A percentile compares a stretch with the other conserved stretches of the same genome.
Evolutionary conservation across 30 jellyfish, hydroid and myxozoan species (phyloP).

Genomic region (Mastigias papua): DNA sequence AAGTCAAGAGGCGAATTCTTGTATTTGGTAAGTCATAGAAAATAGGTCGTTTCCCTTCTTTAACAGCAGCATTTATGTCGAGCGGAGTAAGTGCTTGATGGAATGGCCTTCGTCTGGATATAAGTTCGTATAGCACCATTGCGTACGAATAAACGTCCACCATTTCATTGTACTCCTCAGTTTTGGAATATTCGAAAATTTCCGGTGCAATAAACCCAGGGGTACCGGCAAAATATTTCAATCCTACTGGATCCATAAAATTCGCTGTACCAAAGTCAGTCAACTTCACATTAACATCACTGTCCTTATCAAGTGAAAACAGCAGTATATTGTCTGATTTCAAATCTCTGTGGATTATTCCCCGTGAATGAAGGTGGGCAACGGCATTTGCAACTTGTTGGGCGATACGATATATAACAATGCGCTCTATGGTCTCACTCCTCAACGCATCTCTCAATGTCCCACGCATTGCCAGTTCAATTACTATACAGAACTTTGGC

Average conservation of each 20-base stretch:
- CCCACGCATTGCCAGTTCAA: constrained; percentile 91
- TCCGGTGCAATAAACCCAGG: constrained; percentile 95
- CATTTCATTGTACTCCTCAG: constrained; percentile 86
- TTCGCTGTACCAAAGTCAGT: constrained; percentile 98
- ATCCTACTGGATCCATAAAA: constrained; percentile 87
- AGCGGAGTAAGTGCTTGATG: constrained; percentile 42
- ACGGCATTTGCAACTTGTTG: constrained; percentile 87
- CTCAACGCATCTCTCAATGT: constrained; percentile 48
- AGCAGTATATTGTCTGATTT: constrained; percentile 90
- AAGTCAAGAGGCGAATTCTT: constrained; percentile 62
- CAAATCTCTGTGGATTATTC: constrained; percentile 93
- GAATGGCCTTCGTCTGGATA: constrained; percentile 85
- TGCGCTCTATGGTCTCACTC: constrained; percentile 42
- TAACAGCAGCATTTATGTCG: constrained; percentile 62
- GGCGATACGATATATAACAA: constrained; percentile 76
- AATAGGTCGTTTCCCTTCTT: constrained; percentile 85
- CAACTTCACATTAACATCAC: constrained; percentile 79
- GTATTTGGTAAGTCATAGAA: constrained; percentile 63
- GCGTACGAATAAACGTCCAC: constrained; percentile 95
- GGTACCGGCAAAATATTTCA: constrained; percentile 72
- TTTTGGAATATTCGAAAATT: constrained; percentile 69
- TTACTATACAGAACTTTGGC: constrained; percentile 88
- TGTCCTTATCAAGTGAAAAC: constrained; percentile 70
- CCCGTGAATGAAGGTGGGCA: constrained; percentile 70
- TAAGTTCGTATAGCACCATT: constrained; percentile 83